phyloP scores from a whole-genome alignment of 2,888 invertebrate genomes.

The Carcina quercana region DNA sequence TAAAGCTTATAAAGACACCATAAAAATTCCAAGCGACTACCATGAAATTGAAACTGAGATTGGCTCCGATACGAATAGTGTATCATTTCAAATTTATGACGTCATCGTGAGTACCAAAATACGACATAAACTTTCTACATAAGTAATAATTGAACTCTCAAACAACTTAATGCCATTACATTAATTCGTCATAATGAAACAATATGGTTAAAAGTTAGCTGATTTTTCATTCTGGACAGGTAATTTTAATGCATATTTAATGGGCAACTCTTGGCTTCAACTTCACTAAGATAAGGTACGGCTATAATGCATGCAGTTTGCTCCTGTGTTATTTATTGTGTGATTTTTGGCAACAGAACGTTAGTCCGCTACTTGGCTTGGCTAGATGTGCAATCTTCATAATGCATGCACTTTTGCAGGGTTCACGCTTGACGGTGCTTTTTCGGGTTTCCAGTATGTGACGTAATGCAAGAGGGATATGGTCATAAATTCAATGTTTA shows the following conservation, averaged over 20 bases:
- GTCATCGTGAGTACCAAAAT: not conserved
- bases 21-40: too few species aligned
- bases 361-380: slow-evolving; percentile 61
- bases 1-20: too few species aligned
- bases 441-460: slow-evolving; percentile 33
- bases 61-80: not conserved
- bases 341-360: slow-evolving; percentile 71
- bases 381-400: slow-evolving; percentile 72
- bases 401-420: slow-evolving; percentile 68
- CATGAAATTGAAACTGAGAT: not conserved
- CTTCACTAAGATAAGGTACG: slow-evolving; percentile 71
- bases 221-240: slow-evolving; percentile 66
- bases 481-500: too few species aligned
- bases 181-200: too few species aligned
- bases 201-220: slow-evolving; percentile 24
- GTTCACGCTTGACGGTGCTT: slow-evolving; percentile 40
- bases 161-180: slow-evolving; percentile 30
- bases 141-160: slow-evolving; percentile 10
- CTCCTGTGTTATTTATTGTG: slow-evolving; percentile 68
- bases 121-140: slow-evolving; percentile 5
- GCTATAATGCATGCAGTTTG: slow-evolving; percentile 72
- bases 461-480: slow-evolving; percentile 33
- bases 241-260: slow-evolving; percentile 75
- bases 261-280: slow-evolving; percentile 74
- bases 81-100: not conserved